These are phyloP conservation scores for Gandaritis pyraliata DNA, from an alignment of 2,888 invertebrate genomes.

Conservation along the genomic window DNA sequence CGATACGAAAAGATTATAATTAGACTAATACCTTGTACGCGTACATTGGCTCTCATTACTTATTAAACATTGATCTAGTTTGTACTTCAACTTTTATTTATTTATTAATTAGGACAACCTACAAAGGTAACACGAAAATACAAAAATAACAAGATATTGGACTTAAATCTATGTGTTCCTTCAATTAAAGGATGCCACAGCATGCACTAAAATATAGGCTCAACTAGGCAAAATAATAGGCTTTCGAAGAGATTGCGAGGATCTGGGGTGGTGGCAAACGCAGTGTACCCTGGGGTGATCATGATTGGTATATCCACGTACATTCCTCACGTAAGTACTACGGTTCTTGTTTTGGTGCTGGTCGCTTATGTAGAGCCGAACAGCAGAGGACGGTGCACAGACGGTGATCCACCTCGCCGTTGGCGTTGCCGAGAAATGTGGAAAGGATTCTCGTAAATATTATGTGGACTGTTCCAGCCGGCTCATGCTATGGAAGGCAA, in stretches of 20 bases:
- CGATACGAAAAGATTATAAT: slow-evolving; percentile 25
- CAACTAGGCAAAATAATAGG: too few species aligned
- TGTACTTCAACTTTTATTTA: too few species aligned
- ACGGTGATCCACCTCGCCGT: slow-evolving; percentile 88
- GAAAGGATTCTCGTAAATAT: slow-evolving; percentile 81
- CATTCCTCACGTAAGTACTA: background rate
- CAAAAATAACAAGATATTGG: too few species aligned
- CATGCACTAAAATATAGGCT: too few species aligned
- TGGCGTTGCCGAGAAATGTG: slow-evolving; percentile 87
- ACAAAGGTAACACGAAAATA: too few species aligned
- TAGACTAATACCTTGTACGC: slow-evolving; percentile 15
- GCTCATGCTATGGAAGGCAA: slow-evolving; percentile 19
- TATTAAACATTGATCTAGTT: too few species aligned
- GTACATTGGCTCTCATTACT: background rate
- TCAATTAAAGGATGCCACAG: too few species aligned
- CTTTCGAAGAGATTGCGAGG: slow-evolving; percentile 87
- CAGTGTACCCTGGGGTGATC: slow-evolving; percentile 36
- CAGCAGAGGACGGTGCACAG: slow-evolving; percentile 88
- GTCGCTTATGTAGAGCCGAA: slow-evolving; percentile 73
- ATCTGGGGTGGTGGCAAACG: slow-evolving; percentile 70
- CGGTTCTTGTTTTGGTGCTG: slow-evolving; percentile 27
- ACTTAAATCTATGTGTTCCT: too few species aligned
- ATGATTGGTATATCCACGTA: slow-evolving; percentile 16
- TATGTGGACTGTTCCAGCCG: slow-evolving; percentile 87
- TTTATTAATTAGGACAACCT: too few species aligned